Conservation (phyloP, 2,888 invertebrate genomes). For the Hermodice carunculata region DNA sequence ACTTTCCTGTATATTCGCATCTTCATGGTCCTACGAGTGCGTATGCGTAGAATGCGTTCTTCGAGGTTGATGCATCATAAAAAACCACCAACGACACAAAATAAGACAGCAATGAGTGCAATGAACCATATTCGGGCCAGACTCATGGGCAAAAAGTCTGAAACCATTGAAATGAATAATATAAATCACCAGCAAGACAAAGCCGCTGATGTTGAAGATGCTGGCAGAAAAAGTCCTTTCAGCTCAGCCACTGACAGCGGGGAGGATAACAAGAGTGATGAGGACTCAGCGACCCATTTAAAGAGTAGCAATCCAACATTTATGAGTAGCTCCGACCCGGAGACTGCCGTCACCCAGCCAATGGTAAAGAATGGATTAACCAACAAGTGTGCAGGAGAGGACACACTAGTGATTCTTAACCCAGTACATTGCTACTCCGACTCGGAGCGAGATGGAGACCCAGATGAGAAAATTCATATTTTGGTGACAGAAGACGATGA, state of each 20-base stretch:
- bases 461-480: conserved; percentile 15
- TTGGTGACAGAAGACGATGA: conserved; percentile 17
- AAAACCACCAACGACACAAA: conserved; percentile 1
- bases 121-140: background rate
- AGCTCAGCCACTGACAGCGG: conserved; percentile 29
- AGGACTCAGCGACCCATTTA: conserved; percentile 13
- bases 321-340: conserved; percentile 22
- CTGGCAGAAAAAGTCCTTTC: conserved; percentile 33
- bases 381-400: background rate
- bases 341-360: background rate
- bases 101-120: conserved; percentile 3
- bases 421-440: background rate
- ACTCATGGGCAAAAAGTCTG: background rate
- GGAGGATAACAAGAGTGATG: conserved; percentile 23
- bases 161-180: background rate
- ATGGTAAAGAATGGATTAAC: conserved; percentile 14
- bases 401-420: background rate
- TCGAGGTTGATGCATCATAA: conserved; percentile 16
- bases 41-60: conserved; percentile 52
- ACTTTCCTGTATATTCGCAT: conserved; percentile 67
- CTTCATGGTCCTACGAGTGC: conserved; percentile 61
- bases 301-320: conserved; percentile 19
- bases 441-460: conserved; percentile 7
- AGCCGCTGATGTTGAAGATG: conserved; percentile 21
- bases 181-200: background rate